Base-by-base conservation (phyloP, 2,888 invertebrate genomes). In the Gonocerus acuteangulatus region DNA sequence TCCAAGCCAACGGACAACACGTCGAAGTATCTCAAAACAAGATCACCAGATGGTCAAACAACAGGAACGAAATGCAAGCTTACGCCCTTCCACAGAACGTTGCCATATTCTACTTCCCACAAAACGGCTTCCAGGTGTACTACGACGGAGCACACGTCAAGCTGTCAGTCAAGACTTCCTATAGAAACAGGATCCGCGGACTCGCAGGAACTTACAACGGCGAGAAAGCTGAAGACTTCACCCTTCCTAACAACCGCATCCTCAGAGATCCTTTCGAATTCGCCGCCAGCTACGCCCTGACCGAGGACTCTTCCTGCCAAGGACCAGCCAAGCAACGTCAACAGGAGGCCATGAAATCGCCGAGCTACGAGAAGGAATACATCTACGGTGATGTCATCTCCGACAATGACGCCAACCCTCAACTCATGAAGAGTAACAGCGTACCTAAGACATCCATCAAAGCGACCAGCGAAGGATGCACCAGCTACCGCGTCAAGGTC, bases 131-230 rank as follows among this genome's bases (percentile, higher is more conserved):
- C 60, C 75, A 79, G 21, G 69, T 80, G 0, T 71, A 78, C 66
- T 84, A 78, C 70, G 84, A 86, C 68, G 85, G 85, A 19, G 69
- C 77, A 62, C 78, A 80, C 67, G 69, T 81, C n/a, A 77, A 79
- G 65, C 67, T 75, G 4, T 64, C 72, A 71, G 71, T 69, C 67
- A 60, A 71, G 62, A 71, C 73, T 42, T 71, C 76, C 36, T 79
- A 81, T 72, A 79, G 81, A 34, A 78, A 78, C 65, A 74, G 78
- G 47, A 75, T 81, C 22, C 76, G 80, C 62, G 87, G 87, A 63
- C 76, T 87, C 42, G 86, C 86, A 69, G 87, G 86, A 7, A 77
- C 77, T 67, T 82, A 79, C 77, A 80, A 78, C 66, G 80, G 80
- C 11, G 79, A 84, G 44, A 67, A 73, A n/a, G 72, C 74, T 45